Base-by-base conservation (phyloP, 1,140 invertebrate species). In the Ectropis grisescens region DNA sequence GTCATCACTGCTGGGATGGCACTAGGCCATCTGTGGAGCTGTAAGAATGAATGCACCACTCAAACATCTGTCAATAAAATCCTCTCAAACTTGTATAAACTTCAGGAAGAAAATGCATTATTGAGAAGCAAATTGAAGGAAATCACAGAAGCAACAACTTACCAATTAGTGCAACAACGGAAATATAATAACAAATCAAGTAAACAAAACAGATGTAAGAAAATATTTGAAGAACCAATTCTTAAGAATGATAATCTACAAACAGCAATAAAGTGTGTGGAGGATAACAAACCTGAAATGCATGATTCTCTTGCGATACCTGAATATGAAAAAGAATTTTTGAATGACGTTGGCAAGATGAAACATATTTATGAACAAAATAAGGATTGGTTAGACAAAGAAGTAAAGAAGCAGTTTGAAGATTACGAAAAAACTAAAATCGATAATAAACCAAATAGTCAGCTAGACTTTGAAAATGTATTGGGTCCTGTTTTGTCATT, bases 11-110 rank as follows among this genome's bases (percentile, higher is more conserved):
- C 67, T 27, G 76, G 76, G 2, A 64, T 83, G 12, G 80, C 82
- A 8, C 69, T 83, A 12, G 82, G 82, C 0, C 76, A 82, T 33
- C 74, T 82, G 59, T 83, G 80, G 82, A 80, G 80, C 11, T 74
- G 60, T 10, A 79, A 64, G 52, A 70, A 81, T 44, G 76, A 82
- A 23, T 82, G 82, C 32, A 46, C 61, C 5, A 49, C 64, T 7
- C 62, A 72, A 15, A 48, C 59, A 13, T 71, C 69, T 25, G 62
- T 82, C 1, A 83, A 79, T 36, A 74, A 82, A 57, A 75, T 83
- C 37, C 41, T 83, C 11, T 79, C 75, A 3, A 79, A 79, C 41
- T 60, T 82, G 22, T 81, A 82, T 33, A 82, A 82, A 49, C 37
- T 83, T 7, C 76, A 82, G 53, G 75, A 80, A 48, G 82, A 83